Percentiles rank a stretch among this genome's conserved stretches.
Evolutionary conservation across 2,113 vertebrate species (phyloP).

Genomic region (Microcebus murinus): DNA sequence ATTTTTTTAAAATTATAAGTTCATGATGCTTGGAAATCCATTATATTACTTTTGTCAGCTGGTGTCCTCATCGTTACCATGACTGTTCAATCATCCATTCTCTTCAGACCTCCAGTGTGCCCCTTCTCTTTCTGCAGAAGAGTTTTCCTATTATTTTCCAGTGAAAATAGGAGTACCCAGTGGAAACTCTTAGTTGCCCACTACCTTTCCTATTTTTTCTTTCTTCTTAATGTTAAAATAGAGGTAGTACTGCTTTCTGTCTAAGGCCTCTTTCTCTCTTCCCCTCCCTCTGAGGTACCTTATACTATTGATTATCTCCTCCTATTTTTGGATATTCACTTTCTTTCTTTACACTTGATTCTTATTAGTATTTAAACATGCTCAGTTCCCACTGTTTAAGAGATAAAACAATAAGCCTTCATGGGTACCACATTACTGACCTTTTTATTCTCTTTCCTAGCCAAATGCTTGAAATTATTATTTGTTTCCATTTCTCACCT

Average conservation of each 20-base stretch:
- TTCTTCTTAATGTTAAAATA: background rate
- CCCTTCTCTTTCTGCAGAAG: background rate
- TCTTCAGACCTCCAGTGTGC: background rate
- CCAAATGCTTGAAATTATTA: background rate
- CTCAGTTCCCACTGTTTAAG: background rate
- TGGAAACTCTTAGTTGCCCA: background rate
- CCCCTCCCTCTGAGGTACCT: background rate
- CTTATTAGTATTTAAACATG: background rate
- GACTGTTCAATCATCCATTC: background rate
- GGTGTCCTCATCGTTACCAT: background rate
- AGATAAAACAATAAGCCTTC: background rate
- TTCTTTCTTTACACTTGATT: background rate
- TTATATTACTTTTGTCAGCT: background rate
- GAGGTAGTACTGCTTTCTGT: background rate
- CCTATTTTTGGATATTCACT: background rate
- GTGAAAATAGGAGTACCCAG: background rate
- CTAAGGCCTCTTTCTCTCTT: background rate
- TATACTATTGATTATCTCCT: background rate
- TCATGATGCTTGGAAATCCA: background rate
- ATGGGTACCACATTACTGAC: background rate
- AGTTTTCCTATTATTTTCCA: background rate
- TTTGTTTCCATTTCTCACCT: conserved; percentile 1
- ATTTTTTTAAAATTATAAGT: background rate
- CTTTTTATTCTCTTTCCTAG: background rate
- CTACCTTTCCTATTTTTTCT: background rate